Base-by-base conservation (phyloP, 92 coral and sea anemone species). In the Porites evermanni region DNA sequence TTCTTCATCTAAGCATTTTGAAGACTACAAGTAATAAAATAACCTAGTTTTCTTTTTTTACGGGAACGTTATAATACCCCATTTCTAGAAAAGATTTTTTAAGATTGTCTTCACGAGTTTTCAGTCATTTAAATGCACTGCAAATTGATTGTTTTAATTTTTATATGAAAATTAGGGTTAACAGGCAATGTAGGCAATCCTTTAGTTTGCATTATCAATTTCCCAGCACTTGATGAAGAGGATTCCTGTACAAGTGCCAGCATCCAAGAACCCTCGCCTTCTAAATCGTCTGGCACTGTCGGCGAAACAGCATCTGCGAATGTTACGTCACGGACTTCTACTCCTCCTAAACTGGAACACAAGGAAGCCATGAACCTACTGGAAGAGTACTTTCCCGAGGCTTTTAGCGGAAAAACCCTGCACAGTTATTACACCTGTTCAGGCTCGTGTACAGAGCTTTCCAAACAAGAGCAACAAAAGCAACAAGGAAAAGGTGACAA, bases 401-500 rank as follows among this genome's bases (percentile, higher is more conserved):
- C 77, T 59, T 51, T 65, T 71, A 69, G 73, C 11, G 68, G 60
- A 64, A 85, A 85, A 12, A 85, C 13, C 54, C 56, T 85, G 77
- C 89, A 76, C 50, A 85, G 24, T 23, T 67, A 77, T 11, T 76
- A 85, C 89, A 85, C 83, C 66, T 76, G 89, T 14, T 56, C 80
- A 4, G 89, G 89, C 18, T 77, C 77, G 21, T 77, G 89, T 44
- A 70, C 90, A 87, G 74, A 87, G 72, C 69, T 87, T 53, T 87
- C 90, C 74, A 58, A 87, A 56, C 14, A 79, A 53, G 73, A 69
- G 24, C 73, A 69, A 17, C 75, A 66, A 52, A 85, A 51, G 21
- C 14, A 11, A 3, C 18, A 77, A 74, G 70, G 78, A 66, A 56
- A 38, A 53, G 78, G 50, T 51, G 89, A 85, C 74, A 85, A 85